Conservation (phyloP, 1,140 invertebrate genomes). For the Triops longicaudatus region DNA sequence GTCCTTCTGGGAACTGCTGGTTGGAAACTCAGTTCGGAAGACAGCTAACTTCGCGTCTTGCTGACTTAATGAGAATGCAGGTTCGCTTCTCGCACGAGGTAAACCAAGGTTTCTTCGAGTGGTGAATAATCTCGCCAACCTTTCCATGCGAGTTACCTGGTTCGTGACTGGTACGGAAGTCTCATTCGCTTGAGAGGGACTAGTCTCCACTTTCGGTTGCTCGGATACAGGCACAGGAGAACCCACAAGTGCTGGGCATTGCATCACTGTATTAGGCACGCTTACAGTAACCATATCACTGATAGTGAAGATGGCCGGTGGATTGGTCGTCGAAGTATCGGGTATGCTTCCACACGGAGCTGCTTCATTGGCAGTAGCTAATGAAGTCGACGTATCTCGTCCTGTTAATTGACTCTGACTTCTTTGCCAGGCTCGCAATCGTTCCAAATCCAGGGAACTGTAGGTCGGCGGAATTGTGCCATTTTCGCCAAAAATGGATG, state of each 20-base stretch:
- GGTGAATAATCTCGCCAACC: not conserved
- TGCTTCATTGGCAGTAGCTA: not conserved
- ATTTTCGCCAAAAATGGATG: constrained; percentile 43
- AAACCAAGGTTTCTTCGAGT: not conserved
- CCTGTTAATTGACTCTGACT: not conserved
- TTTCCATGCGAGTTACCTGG: constrained; percentile 18
- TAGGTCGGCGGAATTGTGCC: constrained; percentile 22
- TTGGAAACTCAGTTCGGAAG: not conserved
- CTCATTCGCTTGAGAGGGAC: not conserved
- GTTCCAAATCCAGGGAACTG: constrained; percentile 24
- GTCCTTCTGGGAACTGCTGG: constrained; percentile 18
- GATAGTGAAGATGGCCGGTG: not conserved
- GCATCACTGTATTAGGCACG: not conserved
- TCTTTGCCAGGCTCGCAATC: constrained; percentile 6
- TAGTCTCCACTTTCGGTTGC: not conserved
- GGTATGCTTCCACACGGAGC: not conserved
- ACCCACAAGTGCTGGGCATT: not conserved
- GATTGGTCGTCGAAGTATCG: not conserved
- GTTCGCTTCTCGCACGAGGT: not conserved
- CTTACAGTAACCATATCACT: not conserved
- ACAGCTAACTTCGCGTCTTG: not conserved
- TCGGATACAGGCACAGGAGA: not conserved
- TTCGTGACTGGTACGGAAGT: not conserved
- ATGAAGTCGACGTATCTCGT: not conserved
- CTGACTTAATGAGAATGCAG: not conserved